Percentiles rank a stretch among this genome's conserved stretches.
Evolutionary conservation across 2,888 invertebrate species (phyloP).

Genomic region (Fissipunctia ypsillon): DNA sequence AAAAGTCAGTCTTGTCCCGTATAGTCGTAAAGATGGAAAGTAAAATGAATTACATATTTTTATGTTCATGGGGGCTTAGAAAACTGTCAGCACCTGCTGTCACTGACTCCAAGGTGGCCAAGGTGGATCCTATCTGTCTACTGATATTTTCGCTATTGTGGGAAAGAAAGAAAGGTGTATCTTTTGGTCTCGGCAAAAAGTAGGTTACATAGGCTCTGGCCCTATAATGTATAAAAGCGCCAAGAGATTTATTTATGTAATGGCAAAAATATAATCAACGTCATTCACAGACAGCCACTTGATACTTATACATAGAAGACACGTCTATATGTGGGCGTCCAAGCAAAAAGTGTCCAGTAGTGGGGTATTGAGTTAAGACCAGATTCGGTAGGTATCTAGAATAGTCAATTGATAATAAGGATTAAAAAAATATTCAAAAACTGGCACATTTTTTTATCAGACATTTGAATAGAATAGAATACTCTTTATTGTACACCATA

Average conservation of each 20-base stretch:
- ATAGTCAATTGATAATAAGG: no score
- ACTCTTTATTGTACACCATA: no score
- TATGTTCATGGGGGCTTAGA: constrained; percentile 11
- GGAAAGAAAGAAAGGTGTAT: background rate
- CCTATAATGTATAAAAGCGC: background rate
- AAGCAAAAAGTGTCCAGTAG: no score
- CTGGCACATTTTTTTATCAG: no score
- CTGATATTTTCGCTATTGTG: background rate
- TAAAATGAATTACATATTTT: constrained; percentile 31
- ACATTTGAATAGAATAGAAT: no score
- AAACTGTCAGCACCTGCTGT: constrained; percentile 2
- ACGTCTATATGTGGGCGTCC: no score
- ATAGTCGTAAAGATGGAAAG: constrained; percentile 25
- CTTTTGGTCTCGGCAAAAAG: background rate
- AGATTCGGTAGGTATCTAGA: no score
- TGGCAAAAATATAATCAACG: background rate
- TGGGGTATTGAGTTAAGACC: no score
- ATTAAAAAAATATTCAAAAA: no score
- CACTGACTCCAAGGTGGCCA: background rate
- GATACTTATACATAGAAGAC: background rate
- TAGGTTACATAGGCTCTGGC: background rate
- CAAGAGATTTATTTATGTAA: background rate
- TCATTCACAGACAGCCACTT: background rate
- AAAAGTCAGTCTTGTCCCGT: constrained; percentile 1
- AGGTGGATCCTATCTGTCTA: background rate